These are phyloP conservation scores for Teleopsis dalmanni DNA, from an alignment of 1,140 invertebrate species.

Conservation along the genomic window DNA sequence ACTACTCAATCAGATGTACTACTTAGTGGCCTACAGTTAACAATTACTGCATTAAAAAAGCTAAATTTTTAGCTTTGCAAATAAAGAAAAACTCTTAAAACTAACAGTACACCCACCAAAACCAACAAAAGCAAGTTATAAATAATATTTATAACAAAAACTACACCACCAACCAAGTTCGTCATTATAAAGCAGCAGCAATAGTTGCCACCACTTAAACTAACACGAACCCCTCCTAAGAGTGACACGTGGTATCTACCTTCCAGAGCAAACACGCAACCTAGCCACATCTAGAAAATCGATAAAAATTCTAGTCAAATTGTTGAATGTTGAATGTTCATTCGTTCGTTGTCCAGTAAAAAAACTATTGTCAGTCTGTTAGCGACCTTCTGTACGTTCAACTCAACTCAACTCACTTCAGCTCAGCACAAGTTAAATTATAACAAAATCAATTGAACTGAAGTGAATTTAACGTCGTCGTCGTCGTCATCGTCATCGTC, in stretches of 20 bases:
- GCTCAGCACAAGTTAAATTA: too few relatives aligned
- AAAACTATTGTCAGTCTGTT: background rate
- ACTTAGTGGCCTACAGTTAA: conserved; percentile 30
- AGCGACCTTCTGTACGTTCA: too few relatives aligned
- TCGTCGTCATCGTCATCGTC: too few relatives aligned
- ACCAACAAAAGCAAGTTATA: background rate
- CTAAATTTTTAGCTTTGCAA: conserved; percentile 9
- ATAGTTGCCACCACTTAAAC: conserved; percentile 10
- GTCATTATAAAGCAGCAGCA: background rate
- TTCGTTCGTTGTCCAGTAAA: background rate
- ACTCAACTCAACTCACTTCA: too few relatives aligned
- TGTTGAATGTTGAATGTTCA: background rate
- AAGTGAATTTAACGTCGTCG: too few relatives aligned
- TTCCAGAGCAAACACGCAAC: too few relatives aligned
- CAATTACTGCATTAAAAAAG: conserved; percentile 24
- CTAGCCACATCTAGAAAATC: conserved; percentile 22
- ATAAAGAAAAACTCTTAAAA: background rate
- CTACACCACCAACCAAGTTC: background rate
- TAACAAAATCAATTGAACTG: too few relatives aligned
- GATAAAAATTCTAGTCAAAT: conserved; percentile 23
- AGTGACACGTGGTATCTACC: too few relatives aligned
- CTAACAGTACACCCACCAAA: background rate
- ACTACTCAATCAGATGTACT: conserved; percentile 29
- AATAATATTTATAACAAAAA: conserved; percentile 8
- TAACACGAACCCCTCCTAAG: too few relatives aligned